Evolutionary conservation across 2,797 vertebrate genomes (phyloP).

Genomic region (Bucorvus abyssinicus): DNA sequence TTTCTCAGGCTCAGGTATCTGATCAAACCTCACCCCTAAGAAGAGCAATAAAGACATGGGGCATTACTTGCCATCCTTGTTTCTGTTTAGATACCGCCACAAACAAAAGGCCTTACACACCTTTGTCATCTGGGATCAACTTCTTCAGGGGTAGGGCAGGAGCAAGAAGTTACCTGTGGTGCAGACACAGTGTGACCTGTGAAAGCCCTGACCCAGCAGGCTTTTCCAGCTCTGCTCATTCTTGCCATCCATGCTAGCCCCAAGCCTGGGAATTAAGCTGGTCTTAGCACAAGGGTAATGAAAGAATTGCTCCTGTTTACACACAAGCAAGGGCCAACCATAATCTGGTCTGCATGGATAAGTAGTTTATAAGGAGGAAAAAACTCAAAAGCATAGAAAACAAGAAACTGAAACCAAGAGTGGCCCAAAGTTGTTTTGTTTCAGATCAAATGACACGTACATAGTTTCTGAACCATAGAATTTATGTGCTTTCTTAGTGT

Average conservation of each 20-base stretch:
- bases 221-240: background rate
- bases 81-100: background rate
- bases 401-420: background rate
- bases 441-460: slow-evolving; percentile 18
- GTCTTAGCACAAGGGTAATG: background rate
- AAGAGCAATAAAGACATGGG: background rate
- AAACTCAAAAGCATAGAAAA: background rate
- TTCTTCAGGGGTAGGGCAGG: background rate
- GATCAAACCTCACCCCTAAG: background rate
- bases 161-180: background rate
- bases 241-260: background rate
- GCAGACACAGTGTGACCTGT: accelerated
- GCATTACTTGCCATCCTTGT: background rate
- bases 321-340: background rate
- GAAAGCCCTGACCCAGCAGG: background rate
- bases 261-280: background rate
- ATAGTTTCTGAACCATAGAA: slow-evolving; percentile 13
- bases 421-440: background rate
- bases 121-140: background rate
- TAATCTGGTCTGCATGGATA: background rate
- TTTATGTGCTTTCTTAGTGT: slow-evolving; percentile 38
- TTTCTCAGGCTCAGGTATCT: background rate
- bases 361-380: background rate
- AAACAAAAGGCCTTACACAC: background rate
- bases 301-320: background rate